These are phyloP conservation scores for Drymodes brunneopygia DNA, from an alignment of 2,113 vertebrate genomes.

Conservation along the genomic window DNA sequence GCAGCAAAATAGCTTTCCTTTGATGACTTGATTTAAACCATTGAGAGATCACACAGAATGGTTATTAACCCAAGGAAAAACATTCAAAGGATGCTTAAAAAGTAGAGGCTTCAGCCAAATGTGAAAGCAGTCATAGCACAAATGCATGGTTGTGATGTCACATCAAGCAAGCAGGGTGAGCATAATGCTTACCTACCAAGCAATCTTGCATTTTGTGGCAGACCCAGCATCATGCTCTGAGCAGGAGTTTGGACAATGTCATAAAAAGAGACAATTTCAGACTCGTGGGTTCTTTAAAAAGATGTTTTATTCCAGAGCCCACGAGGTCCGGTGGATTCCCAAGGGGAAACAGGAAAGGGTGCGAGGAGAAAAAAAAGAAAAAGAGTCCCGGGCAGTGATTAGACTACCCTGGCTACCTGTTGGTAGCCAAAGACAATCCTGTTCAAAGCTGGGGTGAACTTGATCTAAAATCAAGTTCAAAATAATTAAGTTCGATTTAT, in stretches of 20 bases:
- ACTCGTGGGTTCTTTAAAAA: no score
- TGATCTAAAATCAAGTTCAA: no score
- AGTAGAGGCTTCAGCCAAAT: background rate
- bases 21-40: background rate
- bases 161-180: background rate
- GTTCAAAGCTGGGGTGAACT: no score
- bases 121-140: background rate
- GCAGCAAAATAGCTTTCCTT: background rate
- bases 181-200: background rate
- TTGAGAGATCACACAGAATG: background rate
- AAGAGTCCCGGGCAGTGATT: no score
- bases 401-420: no score
- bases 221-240: background rate
- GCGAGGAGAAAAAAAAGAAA: no score
- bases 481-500: no score
- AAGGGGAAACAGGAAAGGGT: no score
- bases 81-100: conserved; percentile 14
- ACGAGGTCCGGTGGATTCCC: no score
- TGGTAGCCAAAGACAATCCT: no score
- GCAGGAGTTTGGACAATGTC: background rate
- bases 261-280: no score
- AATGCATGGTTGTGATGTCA: background rate
- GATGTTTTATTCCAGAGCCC: no score
- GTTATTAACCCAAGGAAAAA: background rate
- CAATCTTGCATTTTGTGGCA: background rate